Percentiles rank a stretch among this genome's conserved stretches.
phyloP scores from a whole-genome alignment of 1,140 invertebrate genomes.

The Tribolium castaneum region DNA sequence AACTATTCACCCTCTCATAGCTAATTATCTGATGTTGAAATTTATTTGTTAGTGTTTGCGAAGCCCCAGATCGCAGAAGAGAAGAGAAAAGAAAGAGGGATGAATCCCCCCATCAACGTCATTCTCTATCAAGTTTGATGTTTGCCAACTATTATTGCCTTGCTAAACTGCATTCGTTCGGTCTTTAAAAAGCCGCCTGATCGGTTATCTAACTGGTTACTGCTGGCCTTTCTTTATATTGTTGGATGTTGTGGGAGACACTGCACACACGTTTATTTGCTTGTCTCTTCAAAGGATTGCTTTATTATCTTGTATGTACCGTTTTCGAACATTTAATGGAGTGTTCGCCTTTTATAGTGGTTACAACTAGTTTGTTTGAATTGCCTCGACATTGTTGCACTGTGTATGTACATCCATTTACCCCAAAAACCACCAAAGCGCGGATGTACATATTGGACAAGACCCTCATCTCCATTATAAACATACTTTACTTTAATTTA shows the following conservation, averaged over 20 bases:
- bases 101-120: slow-evolving; percentile 40
- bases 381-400: slow-evolving; percentile 7
- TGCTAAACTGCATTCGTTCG: slow-evolving; percentile 48
- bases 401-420: not conserved
- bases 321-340: slow-evolving; percentile 20
- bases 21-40: slow-evolving; percentile 39
- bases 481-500: too few species aligned
- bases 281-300: slow-evolving; percentile 34
- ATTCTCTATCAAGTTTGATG: slow-evolving; percentile 43
- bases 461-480: not conserved
- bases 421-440: not conserved
- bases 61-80: not conserved
- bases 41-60: slow-evolving; percentile 36
- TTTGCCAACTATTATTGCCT: slow-evolving; percentile 51
- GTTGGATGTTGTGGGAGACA: slow-evolving; percentile 30
- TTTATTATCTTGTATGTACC: slow-evolving; percentile 27
- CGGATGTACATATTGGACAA: not conserved
- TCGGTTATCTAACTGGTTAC: slow-evolving; percentile 46
- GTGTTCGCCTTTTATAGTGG: slow-evolving; percentile 17
- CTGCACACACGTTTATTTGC: slow-evolving; percentile 21
- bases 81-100: slow-evolving; percentile 11
- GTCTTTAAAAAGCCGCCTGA: slow-evolving; percentile 49
- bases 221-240: slow-evolving; percentile 29
- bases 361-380: slow-evolving; percentile 28
- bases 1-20: not conserved